Conservation (phyloP, 2,113 vertebrate genomes). For the Alexandromys fortis region DNA sequence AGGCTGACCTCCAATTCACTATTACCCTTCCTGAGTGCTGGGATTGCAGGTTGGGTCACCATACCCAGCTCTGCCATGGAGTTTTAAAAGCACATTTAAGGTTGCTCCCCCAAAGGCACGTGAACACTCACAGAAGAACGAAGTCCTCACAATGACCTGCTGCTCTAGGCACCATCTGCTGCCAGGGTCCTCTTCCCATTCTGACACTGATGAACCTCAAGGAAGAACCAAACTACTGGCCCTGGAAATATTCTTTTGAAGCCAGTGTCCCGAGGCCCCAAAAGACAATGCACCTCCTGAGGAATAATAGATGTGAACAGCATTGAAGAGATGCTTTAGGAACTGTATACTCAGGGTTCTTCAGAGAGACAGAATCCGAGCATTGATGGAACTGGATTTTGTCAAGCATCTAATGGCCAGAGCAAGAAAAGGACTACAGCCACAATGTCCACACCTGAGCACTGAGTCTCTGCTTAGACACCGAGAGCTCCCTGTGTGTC, state of each 20-base stretch:
- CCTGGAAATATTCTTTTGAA: not conserved
- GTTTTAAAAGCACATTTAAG: not conserved
- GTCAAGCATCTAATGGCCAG: not conserved
- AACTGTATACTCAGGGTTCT: not conserved
- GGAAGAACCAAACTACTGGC: not conserved
- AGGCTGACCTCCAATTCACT: not conserved
- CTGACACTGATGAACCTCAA: not conserved
- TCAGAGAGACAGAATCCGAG: not conserved
- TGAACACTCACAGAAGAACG: not conserved
- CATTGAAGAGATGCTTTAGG: not conserved
- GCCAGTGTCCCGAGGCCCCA: too few relatives aligned
- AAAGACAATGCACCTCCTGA: not conserved
- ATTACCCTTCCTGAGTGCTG: not conserved
- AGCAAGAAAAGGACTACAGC: not conserved
- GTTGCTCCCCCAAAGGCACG: not conserved
- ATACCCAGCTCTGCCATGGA: fast-evolving
- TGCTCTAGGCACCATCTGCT: not conserved
- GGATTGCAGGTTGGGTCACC: not conserved
- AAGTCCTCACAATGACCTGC: not conserved
- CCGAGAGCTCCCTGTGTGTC: not conserved
- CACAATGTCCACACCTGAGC: not conserved
- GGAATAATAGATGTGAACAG: not conserved
- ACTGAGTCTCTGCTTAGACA: not conserved
- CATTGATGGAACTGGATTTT: not conserved
- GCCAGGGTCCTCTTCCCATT: not conserved